Evolutionary conservation across 1,140 invertebrate genomes (phyloP), one percentile per base, ranked within the genome.

Genomic region (Arion vulgaris): DNA sequence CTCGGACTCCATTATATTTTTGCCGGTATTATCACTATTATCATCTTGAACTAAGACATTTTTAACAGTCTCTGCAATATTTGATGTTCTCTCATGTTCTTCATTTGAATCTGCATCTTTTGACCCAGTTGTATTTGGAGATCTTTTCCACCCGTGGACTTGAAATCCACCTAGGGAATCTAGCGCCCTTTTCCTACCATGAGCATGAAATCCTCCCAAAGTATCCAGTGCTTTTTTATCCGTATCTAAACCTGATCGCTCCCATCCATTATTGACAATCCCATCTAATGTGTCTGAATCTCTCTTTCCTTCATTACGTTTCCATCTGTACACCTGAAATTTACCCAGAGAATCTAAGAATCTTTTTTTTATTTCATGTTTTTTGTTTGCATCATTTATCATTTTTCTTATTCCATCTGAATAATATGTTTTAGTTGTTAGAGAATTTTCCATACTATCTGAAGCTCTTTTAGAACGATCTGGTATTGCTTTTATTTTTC

Each of bases 201-300:
- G 71, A 32, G 41, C 71, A 0, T 72, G 15, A 72, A 72, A 72
- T 39, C 71, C 71, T 41, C 71, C 71, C 41, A 72, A 15, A 13
- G 36, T 26, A 41, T 72, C 71, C n/a, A 72, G n/a, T 1, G 71
- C 71, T 45, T 38, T 72, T 66, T 66, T 66, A 57, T n/a, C 53
- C 9, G 4, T n/a, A 19, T n/a, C 53, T 15, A 15, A 5, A n/a
- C 23, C 19, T 1, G 53, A 57, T 23, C 53, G 15, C 23, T 71
- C 34, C 36, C 41, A 72, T 4, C 38, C 38, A 72, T 72, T 36
- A 0, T 41, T 38, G 1, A 28, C 26, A 39, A 72, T 41, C 0
- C 71, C 71, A 41, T 38, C 71, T n/a, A 72, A n/a, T 26, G 36
- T 39, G 28, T 72, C 71, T 72, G 41, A 45, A 26, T 36, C 71